Conservation (phyloP, 2,888 invertebrate species). For the Creontiades dilutus region DNA sequence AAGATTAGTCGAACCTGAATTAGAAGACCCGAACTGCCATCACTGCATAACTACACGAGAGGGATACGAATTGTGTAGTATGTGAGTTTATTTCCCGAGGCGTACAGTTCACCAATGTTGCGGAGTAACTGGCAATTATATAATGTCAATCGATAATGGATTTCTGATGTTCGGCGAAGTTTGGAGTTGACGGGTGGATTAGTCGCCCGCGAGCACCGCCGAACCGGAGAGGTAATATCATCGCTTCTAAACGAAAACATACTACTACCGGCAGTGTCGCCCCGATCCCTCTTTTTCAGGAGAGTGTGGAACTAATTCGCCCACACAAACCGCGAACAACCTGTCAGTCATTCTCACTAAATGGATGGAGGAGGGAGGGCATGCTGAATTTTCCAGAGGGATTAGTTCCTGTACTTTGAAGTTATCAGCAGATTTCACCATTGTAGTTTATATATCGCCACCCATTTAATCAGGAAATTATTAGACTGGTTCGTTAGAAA, state of each 20-base stretch:
- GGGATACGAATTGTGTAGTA: too few species aligned
- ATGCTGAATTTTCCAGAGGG: too few species aligned
- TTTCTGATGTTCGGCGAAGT: conserved; percentile 25
- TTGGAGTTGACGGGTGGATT: conserved; percentile 2
- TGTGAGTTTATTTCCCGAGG: not conserved
- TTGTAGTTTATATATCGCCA: too few species aligned
- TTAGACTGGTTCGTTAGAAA: too few species aligned
- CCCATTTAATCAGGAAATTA: too few species aligned
- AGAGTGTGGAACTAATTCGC: not conserved
- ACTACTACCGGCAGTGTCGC: too few species aligned
- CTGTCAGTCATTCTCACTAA: not conserved
- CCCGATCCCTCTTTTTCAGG: not conserved
- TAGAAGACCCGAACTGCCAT: too few species aligned
- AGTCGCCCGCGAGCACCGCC: not conserved
- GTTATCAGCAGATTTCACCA: too few species aligned
- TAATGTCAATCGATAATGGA: conserved; percentile 8
- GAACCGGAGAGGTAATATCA: not conserved
- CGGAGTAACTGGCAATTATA: not conserved
- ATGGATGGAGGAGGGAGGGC: too few species aligned
- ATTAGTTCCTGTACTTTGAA: not conserved
- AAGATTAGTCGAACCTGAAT: too few species aligned
- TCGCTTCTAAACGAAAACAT: not conserved
- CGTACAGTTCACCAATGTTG: not conserved
- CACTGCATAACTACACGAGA: too few species aligned
- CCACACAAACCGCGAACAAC: not conserved